Base-by-base conservation (phyloP, 2,888 invertebrate genomes). In the Steinernema carpocapsae region DNA sequence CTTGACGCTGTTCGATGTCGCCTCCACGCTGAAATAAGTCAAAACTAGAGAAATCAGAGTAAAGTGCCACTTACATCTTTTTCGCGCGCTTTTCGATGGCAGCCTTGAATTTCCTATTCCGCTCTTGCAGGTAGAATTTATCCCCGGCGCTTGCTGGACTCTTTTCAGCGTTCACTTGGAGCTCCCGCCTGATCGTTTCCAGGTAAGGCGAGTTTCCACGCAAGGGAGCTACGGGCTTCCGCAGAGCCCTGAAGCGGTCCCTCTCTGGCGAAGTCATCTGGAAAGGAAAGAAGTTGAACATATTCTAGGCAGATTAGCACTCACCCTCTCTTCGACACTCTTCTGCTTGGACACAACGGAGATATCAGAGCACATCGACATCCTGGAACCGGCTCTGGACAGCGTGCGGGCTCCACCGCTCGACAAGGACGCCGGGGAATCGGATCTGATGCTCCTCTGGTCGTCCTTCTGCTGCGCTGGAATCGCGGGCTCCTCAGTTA, bases 1-100 rank as follows among this genome's bases (percentile, higher is more conserved):
- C 17, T 29, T 22, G 2, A 64, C 29, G 12, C 29, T 26, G 43
- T 80, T 79, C 45, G 76, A 79, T 56, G 59, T 79, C 43, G 73
- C 76, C 6, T 79, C 79, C 1, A 74, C 26, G 17, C 64, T 64
- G 19, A 64, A 64, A 32, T 26, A 6, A 37, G 37, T 10, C 37
- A 10, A 6, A 6, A 37, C 10, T 37, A 37, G 37, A 6, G 3
- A 37, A 37, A 26, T 26, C 56, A 64, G 19, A 14, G 37, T 26
- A 10, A 26, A 26, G 17, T 17, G 22, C 26, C 2, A 64, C 64
- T 17, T 37, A 64, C 64, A 64, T 32, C 32, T 64, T 64, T 32
- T 64, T 22, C 24, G 64, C 37, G 2, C 64, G 64, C 29, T 29
- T 6, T 29, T 64, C 64, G 32, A 32, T 32, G 29, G 64, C 64